Evolutionary conservation across 2,113 vertebrate genomes (phyloP).

Genomic region (Theropithecus gelada): DNA sequence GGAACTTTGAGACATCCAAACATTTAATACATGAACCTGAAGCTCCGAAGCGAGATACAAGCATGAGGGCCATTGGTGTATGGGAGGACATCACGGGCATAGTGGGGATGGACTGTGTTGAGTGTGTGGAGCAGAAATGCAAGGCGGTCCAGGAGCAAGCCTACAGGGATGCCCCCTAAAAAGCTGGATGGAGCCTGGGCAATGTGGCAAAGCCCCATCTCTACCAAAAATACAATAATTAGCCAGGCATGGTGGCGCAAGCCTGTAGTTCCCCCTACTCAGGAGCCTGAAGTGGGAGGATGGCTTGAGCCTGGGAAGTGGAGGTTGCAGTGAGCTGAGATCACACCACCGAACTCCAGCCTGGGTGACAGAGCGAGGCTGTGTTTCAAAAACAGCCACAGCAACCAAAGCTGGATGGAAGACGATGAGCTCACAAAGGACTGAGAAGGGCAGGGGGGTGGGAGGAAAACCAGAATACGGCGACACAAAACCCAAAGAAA

Average conservation of each 20-base stretch:
- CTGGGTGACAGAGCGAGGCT: not conserved
- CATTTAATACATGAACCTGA: not conserved
- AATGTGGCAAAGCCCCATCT: not conserved
- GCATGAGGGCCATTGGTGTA: not conserved
- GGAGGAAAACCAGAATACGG: not conserved
- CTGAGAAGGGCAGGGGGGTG: not conserved
- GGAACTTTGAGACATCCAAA: not conserved
- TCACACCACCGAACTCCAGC: not conserved
- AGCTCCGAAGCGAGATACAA: not conserved
- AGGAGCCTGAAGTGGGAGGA: not conserved
- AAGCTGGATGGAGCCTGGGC: not conserved
- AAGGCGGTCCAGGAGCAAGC: not conserved
- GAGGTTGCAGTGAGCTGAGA: not conserved
- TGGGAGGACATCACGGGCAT: accelerated
- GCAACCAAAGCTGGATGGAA: not conserved
- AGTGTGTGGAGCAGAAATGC: not conserved
- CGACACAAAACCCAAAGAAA: not conserved
- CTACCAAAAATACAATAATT: not conserved
- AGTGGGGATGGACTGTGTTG: accelerated
- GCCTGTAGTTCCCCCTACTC: not conserved
- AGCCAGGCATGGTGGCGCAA: not conserved
- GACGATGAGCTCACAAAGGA: not conserved
- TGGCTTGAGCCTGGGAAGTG: not conserved
- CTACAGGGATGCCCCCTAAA: not conserved
- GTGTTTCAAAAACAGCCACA: not conserved